Evolutionary conservation across 2,113 vertebrate genomes (phyloP).

Genomic region (Chaetodon trifascialis): DNA sequence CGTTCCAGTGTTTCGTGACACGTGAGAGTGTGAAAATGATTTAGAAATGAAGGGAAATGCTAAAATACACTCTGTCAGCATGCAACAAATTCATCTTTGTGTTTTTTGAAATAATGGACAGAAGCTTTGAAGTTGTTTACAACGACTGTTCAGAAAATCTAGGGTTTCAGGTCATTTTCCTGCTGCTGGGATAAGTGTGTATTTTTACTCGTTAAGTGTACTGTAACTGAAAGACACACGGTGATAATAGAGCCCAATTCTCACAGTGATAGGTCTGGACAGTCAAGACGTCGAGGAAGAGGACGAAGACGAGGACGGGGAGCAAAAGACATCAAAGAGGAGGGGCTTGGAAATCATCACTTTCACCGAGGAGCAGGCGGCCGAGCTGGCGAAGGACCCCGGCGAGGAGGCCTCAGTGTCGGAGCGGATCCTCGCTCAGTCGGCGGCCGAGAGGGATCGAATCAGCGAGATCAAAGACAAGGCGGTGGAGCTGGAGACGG

Average conservation of each 20-base stretch:
- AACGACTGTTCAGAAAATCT: too few relatives aligned
- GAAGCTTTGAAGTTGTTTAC: background rate
- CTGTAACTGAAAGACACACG: background rate
- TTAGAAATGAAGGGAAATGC: background rate
- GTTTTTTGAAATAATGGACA: background rate
- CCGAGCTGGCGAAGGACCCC: slow-evolving; percentile 93
- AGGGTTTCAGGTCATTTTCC: background rate
- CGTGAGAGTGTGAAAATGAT: background rate
- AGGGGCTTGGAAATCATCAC: slow-evolving; percentile 93
- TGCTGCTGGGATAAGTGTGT: background rate
- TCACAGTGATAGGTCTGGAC: slow-evolving; percentile 79
- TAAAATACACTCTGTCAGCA: background rate
- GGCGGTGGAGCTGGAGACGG: slow-evolving; percentile 91
- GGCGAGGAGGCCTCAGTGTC: slow-evolving; percentile 93
- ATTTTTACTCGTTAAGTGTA: background rate
- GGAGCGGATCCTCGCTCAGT: slow-evolving; percentile 96
- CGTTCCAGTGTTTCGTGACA: background rate
- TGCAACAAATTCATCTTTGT: background rate
- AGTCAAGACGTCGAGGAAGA: slow-evolving; percentile 76
- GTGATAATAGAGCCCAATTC: background rate
- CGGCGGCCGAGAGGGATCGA: slow-evolving; percentile 95
- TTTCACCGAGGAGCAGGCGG: slow-evolving; percentile 96
- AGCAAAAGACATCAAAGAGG: slow-evolving; percentile 85
- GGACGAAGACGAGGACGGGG: slow-evolving; percentile 90
- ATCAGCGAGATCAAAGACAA: slow-evolving; percentile 98